Conservation (phyloP, 2,888 invertebrate species). For the Sisyra nigra region DNA sequence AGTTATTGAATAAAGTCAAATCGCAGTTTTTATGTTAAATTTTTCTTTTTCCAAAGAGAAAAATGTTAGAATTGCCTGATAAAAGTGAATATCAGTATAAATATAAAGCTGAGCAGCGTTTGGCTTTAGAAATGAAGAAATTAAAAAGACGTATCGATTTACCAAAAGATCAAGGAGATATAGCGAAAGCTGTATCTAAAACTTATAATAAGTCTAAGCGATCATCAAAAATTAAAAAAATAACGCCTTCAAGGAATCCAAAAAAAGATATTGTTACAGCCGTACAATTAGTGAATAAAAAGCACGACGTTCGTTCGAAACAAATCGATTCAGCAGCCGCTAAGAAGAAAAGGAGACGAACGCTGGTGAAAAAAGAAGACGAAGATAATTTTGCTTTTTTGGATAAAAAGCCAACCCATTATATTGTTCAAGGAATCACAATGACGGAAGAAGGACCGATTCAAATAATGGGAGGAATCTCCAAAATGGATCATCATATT, state of each 20-base stretch:
- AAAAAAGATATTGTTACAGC: neutral
- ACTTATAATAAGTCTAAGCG: neutral
- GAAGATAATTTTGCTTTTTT: neutral
- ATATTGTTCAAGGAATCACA: neutral
- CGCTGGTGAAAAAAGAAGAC: neutral
- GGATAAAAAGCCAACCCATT: neutral
- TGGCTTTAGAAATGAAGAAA: too few relatives aligned
- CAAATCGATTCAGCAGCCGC: too few relatives aligned
- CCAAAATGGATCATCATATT: constrained; percentile 1
- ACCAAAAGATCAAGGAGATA: too few relatives aligned
- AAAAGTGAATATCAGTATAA: constrained; percentile 4
- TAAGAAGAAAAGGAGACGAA: neutral
- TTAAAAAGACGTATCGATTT: too few relatives aligned
- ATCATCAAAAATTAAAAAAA: constrained; percentile 3
- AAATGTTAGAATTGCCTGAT: constrained; percentile 14
- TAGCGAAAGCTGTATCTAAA: too few relatives aligned
- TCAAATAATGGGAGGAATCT: neutral
- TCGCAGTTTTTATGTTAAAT: neutral
- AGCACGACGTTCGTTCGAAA: too few relatives aligned
- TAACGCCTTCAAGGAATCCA: constrained; percentile 1
- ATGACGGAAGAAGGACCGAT: neutral
- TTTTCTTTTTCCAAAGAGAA: constrained; percentile 9
- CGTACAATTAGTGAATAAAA: too few relatives aligned
- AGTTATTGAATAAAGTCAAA: constrained; percentile 3
- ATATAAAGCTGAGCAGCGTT: neutral